Percentiles rank a stretch among this genome's conserved stretches.
phyloP scores from a whole-genome alignment of 2,888 invertebrate species.

The Sinotaia quadrata region DNA sequence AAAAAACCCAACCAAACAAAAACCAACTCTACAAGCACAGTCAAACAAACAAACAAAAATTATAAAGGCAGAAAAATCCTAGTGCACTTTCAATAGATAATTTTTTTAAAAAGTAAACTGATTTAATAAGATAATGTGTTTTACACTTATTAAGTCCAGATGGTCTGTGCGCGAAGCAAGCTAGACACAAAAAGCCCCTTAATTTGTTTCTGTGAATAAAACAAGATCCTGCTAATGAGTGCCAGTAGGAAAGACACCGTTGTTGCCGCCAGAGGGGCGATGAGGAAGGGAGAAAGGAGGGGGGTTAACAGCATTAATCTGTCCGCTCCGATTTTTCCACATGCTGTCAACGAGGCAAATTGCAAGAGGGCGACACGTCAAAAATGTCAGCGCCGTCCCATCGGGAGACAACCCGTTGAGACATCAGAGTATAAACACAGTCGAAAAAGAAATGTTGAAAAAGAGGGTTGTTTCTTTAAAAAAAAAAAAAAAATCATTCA shows the following conservation, averaged over 20 bases:
- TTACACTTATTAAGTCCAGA: conserved; percentile 15
- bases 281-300: too few relatives aligned
- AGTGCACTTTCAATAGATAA: too few relatives aligned
- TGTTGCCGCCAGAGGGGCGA: conserved; percentile 15
- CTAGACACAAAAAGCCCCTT: background rate
- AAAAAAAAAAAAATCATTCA: too few relatives aligned
- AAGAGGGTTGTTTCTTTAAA: background rate
- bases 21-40: too few relatives aligned
- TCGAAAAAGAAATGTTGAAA: background rate
- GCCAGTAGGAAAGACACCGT: conserved; percentile 2
- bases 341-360: conserved; percentile 14
- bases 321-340: conserved; percentile 6
- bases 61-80: too few relatives aligned
- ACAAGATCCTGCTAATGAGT: conserved; percentile 16
- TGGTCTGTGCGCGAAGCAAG: conserved; percentile 1
- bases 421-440: background rate
- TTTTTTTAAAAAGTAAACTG: too few relatives aligned
- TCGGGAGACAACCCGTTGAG: too few relatives aligned
- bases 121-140: conserved; percentile 26
- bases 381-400: conserved; percentile 14
- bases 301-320: conserved; percentile 26
- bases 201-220: conserved; percentile 18
- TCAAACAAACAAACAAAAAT: too few relatives aligned
- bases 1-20: too few relatives aligned
- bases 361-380: conserved; percentile 21